Evolutionary conservation across 2,113 vertebrate genomes (phyloP).

Genomic region (Eulemur macaco): DNA sequence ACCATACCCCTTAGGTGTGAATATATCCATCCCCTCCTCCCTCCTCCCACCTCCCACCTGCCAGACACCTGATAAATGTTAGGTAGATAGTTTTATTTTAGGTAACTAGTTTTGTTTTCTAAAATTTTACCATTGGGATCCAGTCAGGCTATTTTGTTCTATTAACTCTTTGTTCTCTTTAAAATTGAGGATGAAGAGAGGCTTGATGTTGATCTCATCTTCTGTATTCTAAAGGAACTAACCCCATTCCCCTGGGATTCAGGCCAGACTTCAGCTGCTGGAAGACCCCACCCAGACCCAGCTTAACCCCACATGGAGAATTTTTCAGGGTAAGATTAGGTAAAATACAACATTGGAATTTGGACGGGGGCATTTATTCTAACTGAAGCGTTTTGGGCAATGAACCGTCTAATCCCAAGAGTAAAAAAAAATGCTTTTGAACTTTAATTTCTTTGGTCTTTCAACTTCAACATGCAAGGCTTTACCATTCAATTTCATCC

Average conservation of each 20-base stretch:
- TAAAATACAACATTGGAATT: not conserved
- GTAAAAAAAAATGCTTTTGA: not conserved
- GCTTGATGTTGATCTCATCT: not conserved
- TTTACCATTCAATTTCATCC: not conserved
- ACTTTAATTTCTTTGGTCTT: not conserved
- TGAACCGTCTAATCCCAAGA: not conserved
- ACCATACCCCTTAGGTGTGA: no score
- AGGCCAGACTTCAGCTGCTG: not conserved
- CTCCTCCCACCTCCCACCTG: no score
- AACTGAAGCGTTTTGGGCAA: not conserved
- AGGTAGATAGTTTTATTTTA: not conserved
- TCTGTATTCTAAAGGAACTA: not conserved
- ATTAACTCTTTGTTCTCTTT: not conserved
- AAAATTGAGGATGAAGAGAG: not conserved
- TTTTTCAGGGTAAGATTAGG: not conserved
- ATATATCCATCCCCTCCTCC: no score
- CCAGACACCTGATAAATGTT: no score
- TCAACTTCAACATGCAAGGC: not conserved
- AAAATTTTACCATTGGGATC: not conserved
- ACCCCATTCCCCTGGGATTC: not conserved
- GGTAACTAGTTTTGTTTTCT: not conserved
- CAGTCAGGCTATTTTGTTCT: not conserved
- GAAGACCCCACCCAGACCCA: not conserved
- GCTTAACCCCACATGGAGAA: accelerated
- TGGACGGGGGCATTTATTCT: not conserved